Evolutionary conservation across 2,113 vertebrate species (phyloP).

Genomic region (Rhinopithecus roxellana): DNA sequence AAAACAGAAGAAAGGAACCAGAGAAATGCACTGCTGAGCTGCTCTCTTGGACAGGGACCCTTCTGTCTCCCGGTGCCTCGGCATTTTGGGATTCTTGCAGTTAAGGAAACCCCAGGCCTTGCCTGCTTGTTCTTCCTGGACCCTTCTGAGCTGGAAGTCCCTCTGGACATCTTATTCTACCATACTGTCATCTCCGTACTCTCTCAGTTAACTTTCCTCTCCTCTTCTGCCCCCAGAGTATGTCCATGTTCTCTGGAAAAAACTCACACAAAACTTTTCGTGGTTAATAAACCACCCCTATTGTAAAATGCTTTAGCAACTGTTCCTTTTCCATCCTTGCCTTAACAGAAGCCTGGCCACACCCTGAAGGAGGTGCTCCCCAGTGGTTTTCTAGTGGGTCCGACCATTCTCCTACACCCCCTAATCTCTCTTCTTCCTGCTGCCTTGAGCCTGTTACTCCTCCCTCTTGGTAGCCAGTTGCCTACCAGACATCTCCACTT

Average conservation of each 20-base stretch:
- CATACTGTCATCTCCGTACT: not conserved
- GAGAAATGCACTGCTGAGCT: not conserved
- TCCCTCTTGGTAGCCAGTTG: not conserved
- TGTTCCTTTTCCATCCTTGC: no score
- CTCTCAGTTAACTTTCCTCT: not conserved
- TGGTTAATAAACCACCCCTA: not conserved
- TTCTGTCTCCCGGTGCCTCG: accelerated
- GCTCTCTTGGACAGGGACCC: accelerated
- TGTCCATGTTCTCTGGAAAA: not conserved
- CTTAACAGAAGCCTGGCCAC: not conserved
- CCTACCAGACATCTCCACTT: not conserved
- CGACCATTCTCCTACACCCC: not conserved
- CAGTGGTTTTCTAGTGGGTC: not conserved
- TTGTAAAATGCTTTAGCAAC: not conserved
- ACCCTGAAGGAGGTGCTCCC: no score
- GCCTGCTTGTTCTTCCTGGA: not conserved
- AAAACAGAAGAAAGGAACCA: not conserved
- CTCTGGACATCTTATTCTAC: accelerated
- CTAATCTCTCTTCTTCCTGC: no score
- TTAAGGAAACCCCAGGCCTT: not conserved
- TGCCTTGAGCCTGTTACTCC: accelerated
- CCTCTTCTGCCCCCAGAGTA: not conserved
- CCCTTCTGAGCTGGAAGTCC: not conserved
- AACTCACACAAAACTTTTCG: not conserved
- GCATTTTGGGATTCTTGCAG: no score